These are phyloP conservation scores for Paedocypris micromegethes DNA, from an alignment of 2,797 vertebrate species.

Conservation along the genomic window DNA sequence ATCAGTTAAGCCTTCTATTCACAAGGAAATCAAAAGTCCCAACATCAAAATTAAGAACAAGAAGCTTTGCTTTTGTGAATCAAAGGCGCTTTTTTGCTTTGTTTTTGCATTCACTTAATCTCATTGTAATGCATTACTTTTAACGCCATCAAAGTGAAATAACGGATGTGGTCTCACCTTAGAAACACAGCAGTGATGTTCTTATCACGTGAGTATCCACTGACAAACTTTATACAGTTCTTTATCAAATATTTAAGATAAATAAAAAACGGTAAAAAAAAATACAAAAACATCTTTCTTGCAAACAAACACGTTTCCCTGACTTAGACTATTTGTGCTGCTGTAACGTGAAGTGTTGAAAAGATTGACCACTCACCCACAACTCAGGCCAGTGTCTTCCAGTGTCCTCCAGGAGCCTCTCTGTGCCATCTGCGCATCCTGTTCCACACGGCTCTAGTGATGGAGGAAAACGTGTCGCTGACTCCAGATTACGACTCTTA, in stretches of 20 bases:
- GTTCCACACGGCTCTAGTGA: conserved; percentile 34
- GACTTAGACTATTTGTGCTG: no score
- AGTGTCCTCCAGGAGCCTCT: conserved; percentile 3
- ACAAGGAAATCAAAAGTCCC: conserved; percentile 69
- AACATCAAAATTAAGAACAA: conserved; percentile 66
- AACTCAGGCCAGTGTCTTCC: conserved; percentile 11
- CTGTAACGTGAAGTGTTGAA: conserved; percentile 37
- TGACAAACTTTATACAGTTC: neutral
- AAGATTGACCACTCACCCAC: conserved; percentile 22
- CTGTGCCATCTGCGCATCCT: conserved; percentile 39
- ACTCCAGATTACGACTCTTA: conserved; percentile 34
- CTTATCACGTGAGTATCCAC: neutral
- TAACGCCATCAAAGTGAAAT: conserved; percentile 54
- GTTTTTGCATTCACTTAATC: conserved; percentile 55
- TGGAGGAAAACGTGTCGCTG: conserved; percentile 41
- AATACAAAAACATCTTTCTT: neutral
- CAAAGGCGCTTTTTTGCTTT: conserved; percentile 52
- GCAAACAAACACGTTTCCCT: no score
- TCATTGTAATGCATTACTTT: conserved; percentile 56
- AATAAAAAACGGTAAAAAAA: neutral
- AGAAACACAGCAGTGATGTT: conserved; percentile 36
- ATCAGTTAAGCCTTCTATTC: conserved; percentile 67
- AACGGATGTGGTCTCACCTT: conserved; percentile 42
- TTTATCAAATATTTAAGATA: neutral
- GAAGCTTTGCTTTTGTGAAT: conserved; percentile 56